Percentiles rank a stretch among this genome's conserved stretches.
These are phyloP conservation scores for Callosobruchus maculatus DNA, from an alignment of 2,888 invertebrate species.

Conservation along the genomic window DNA sequence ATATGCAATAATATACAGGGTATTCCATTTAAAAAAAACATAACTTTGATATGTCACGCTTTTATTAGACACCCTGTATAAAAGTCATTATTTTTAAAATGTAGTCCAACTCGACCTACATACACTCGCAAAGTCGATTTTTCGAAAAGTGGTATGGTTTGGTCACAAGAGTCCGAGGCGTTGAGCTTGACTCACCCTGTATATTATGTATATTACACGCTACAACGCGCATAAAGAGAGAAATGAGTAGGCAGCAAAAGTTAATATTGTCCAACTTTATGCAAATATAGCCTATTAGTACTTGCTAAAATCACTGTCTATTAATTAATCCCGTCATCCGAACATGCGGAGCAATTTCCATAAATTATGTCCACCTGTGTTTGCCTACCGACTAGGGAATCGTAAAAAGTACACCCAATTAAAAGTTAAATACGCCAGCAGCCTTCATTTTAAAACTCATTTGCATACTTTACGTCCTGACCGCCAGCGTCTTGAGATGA, in stretches of 20 bases:
- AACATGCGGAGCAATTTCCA: neutral
- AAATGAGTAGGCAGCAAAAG: neutral
- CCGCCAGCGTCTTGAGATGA: neutral
- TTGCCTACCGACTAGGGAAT: neutral
- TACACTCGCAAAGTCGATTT: too few species aligned
- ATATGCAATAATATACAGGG: too few species aligned
- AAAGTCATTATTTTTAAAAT: too few species aligned
- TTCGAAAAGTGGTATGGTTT: too few species aligned
- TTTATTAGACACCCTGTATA: too few species aligned
- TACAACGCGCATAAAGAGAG: too few species aligned
- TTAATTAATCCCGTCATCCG: neutral
- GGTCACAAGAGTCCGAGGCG: too few species aligned
- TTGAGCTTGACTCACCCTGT: too few species aligned
- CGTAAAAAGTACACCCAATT: neutral
- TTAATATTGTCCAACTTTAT: neutral
- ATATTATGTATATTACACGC: too few species aligned
- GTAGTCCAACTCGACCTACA: too few species aligned
- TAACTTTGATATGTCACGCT: too few species aligned
- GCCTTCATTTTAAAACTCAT: neutral
- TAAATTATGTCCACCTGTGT: neutral
- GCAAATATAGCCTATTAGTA: neutral
- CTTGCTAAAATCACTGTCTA: neutral
- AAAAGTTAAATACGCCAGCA: neutral
- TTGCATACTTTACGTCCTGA: neutral
- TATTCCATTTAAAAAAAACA: too few species aligned